Percentiles rank a stretch among this genome's conserved stretches.
Evolutionary conservation across 2,888 invertebrate species (phyloP).

Genomic region (Melinopterus prodromus): DNA sequence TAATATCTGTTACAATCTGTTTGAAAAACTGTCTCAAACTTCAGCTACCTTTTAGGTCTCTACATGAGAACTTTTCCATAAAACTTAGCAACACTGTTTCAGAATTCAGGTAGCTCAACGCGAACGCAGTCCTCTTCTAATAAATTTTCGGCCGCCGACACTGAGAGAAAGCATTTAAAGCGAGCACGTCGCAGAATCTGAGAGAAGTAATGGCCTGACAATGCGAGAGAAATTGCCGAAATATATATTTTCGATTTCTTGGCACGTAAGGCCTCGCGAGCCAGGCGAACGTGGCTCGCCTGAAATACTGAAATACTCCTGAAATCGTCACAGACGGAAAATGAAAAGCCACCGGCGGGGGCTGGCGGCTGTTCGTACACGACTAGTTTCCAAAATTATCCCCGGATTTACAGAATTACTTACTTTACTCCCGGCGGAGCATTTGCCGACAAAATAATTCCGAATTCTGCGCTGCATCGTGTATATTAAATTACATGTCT

Average conservation of each 20-base stretch:
- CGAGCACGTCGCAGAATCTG: conserved; percentile 14
- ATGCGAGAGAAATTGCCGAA: conserved; percentile 25
- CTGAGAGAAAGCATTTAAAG: not conserved
- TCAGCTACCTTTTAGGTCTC: too few species aligned
- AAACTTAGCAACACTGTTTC: too few species aligned
- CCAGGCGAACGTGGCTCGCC: not conserved
- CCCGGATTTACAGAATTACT: not conserved
- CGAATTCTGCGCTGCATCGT: not conserved
- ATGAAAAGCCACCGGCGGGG: not conserved
- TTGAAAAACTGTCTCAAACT: too few species aligned
- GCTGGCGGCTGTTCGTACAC: not conserved
- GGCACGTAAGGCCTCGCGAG: not conserved
- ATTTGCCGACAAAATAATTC: not conserved
- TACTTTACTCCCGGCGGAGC: not conserved
- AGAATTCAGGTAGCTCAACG: too few species aligned
- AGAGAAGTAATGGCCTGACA: conserved; percentile 24
- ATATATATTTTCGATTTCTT: conserved; percentile 26
- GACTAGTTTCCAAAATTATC: not conserved
- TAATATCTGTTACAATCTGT: too few species aligned
- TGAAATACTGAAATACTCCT: not conserved
- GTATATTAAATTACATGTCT: not conserved
- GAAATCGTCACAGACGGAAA: not conserved
- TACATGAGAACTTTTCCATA: too few species aligned
- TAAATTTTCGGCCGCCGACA: not conserved
- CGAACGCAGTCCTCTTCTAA: not conserved